These are phyloP conservation scores for Drosophila colorata DNA, from an alignment of 2,888 invertebrate genomes.

Conservation along the genomic window DNA sequence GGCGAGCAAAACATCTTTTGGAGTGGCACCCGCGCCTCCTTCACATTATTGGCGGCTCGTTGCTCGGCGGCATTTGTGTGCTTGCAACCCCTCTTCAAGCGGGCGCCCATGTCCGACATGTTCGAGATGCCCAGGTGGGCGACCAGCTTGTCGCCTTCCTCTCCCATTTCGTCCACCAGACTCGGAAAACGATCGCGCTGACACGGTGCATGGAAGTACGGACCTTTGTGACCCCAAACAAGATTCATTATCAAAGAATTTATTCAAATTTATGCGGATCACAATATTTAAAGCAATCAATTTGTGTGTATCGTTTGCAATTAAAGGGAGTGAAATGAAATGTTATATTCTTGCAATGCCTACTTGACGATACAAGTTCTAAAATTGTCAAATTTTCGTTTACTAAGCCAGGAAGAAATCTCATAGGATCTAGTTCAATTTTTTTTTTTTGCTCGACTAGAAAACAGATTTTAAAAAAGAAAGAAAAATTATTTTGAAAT, in stretches of 20 bases:
- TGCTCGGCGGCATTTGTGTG: slow-evolving; percentile 5
- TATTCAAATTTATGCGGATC: not conserved
- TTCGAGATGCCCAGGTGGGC: slow-evolving; percentile 31
- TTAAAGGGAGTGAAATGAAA: not conserved
- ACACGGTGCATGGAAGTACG: slow-evolving; percentile 40
- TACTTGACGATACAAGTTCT: not conserved
- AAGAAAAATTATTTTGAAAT: no score
- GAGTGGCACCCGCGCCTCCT: slow-evolving; percentile 23
- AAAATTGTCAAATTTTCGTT: not conserved
- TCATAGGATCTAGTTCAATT: no score
- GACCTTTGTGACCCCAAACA: slow-evolving; percentile 35
- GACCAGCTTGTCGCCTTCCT: slow-evolving; percentile 40
- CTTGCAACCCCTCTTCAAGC: slow-evolving; percentile 29
- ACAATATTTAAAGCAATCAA: not conserved
- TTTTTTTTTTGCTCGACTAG: no score
- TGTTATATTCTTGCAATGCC: not conserved
- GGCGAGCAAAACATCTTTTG: slow-evolving; percentile 26
- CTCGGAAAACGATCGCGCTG: slow-evolving; percentile 46
- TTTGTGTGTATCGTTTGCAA: not conserved
- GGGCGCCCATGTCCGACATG: slow-evolving; percentile 42
- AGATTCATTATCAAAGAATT: slow-evolving; percentile 30
- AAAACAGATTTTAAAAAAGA: no score
- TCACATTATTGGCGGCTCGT: slow-evolving; percentile 25
- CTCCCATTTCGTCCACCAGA: slow-evolving; percentile 34
- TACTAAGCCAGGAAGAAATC: no score